These are phyloP conservation scores for Phoebastria nigripes DNA, from an alignment of 2,797 vertebrate genomes.

Conservation along the genomic window DNA sequence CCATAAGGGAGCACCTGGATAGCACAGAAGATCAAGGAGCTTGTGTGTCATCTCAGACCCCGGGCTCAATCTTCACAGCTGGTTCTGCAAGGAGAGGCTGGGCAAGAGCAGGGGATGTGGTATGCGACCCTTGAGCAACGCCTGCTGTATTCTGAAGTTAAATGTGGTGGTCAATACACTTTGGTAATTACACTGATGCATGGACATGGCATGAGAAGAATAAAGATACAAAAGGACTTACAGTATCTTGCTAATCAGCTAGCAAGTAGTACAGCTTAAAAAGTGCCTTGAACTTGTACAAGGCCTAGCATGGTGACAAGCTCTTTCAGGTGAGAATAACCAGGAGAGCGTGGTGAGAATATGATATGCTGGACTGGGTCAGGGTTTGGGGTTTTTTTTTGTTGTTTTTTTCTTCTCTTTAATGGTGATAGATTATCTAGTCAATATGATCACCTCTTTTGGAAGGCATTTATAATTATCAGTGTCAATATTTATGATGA, in stretches of 20 bases:
- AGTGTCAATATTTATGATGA: slow-evolving; percentile 25
- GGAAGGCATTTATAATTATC: slow-evolving; percentile 7
- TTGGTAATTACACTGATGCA: background rate
- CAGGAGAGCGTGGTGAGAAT: background rate
- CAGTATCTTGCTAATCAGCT: background rate
- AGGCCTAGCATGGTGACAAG: background rate
- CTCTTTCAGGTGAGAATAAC: background rate
- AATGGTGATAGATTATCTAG: background rate
- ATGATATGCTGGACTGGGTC: background rate
- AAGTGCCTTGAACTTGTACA: background rate
- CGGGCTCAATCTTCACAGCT: background rate
- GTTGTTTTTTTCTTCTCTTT: background rate
- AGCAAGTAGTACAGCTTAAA: background rate
- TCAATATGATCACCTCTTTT: background rate
- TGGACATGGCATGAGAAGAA: background rate
- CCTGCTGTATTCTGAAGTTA: background rate
- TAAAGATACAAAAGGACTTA: background rate
- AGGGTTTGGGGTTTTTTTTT: background rate
- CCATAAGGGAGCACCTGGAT: background rate
- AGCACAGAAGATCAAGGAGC: background rate
- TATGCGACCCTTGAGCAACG: background rate
- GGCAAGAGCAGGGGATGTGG: background rate
- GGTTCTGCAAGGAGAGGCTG: background rate
- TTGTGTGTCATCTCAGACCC: background rate
- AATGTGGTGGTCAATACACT: background rate